Evolutionary conservation across 35 echinoderm and acorn worm species (phyloP), one percentile per base, ranked within the genome.

Genomic region (Acanthaster planci): DNA sequence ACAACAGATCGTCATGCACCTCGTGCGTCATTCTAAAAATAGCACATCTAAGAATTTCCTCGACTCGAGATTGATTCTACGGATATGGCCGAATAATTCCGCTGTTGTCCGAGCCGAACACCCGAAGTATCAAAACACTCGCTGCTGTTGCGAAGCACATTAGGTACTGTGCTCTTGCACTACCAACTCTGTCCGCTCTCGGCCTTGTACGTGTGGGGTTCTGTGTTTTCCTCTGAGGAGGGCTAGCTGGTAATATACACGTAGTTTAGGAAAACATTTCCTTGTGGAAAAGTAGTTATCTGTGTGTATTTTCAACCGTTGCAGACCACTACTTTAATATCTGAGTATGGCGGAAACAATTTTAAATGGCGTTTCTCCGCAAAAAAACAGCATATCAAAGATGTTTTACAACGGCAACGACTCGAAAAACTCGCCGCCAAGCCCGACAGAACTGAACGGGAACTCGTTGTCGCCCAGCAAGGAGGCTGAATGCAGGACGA

Each of bases 301-400:
- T 26, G 26, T 12, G 64, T 34, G 34, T 31, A 30, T 72, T 72
- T 72, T 72, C 1, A 27, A 10, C 64, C 23, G 3, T 30, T 34
- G 64, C 3, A 72, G 30, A 72, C 64, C 10, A 34, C 34, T 72
- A 14, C 8, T 2, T 7, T 7, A 0, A 35, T 29, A 2, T 34
- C 34, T 26, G 21, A 57, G 26, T 37, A 86, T 86, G 84, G 51
- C 84, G 17, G 84, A 86, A 86, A 77, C 84, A 37, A 86, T 86
- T 78, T 76, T 86, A 10, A 40, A 50, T 35, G 40, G 40, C 55
- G 50, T 47, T 56, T 86, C 84, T 44, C 84, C 84, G 44, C 75
- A 86, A 31, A 86, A 86, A 78, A 86, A 55, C 75, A 78, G 8
- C 12, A 52, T 78, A 29, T 78, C 68, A 12, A 85, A 86, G 50